Conservation (phyloP, 2,113 vertebrate genomes). For the Catharus minimus region DNA sequence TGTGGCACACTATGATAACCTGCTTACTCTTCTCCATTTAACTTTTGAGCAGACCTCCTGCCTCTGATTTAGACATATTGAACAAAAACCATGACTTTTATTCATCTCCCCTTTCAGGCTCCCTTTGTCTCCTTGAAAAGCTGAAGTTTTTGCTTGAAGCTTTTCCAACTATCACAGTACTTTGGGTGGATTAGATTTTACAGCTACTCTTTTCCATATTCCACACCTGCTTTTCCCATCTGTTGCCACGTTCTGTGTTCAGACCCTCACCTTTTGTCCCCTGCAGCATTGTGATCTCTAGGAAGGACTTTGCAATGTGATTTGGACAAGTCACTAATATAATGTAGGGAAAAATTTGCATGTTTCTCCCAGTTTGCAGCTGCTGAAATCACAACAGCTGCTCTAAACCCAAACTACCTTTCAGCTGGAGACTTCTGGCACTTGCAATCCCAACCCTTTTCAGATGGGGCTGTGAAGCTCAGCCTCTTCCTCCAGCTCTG, state of each 20-base stretch:
- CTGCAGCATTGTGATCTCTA: fast-evolving
- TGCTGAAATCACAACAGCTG: background rate
- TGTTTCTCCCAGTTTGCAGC: background rate
- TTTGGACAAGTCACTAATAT: background rate
- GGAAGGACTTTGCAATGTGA: background rate
- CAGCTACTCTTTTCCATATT: background rate
- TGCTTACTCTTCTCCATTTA: background rate
- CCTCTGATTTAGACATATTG: background rate
- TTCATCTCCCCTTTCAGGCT: background rate
- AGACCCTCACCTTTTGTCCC: background rate
- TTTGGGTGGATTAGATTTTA: background rate
- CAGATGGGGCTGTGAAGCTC: background rate
- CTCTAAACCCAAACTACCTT: background rate
- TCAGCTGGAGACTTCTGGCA: background rate
- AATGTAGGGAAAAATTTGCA: background rate
- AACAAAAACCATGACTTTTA: background rate
- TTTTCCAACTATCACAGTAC: background rate
- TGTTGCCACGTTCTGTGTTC: background rate
- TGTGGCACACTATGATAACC: background rate
- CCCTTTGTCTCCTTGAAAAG: background rate
- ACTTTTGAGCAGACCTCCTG: background rate
- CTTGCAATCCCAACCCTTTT: background rate
- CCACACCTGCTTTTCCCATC: background rate
- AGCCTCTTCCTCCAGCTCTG: fast-evolving
- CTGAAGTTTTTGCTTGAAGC: background rate